Conservation (phyloP, 1,140 invertebrate genomes). For the Uloborus diversus region DNA sequence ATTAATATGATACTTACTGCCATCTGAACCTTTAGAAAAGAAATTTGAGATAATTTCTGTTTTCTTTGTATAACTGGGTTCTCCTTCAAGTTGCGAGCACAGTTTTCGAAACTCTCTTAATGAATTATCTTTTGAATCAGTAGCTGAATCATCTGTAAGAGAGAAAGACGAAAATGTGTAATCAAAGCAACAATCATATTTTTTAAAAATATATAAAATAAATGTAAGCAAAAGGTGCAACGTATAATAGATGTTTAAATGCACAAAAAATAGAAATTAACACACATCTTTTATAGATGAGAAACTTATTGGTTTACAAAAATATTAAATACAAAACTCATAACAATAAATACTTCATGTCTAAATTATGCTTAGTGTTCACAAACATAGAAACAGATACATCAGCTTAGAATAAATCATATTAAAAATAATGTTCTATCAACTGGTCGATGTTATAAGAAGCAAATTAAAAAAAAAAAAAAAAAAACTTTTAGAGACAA, state of each 20-base stretch:
- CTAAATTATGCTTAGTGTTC: no score
- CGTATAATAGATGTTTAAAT: background rate
- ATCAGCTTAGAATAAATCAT: no score
- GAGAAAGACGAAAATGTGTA: no score
- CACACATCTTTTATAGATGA: background rate
- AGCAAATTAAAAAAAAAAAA: no score
- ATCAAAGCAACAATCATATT: background rate
- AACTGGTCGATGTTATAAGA: no score
- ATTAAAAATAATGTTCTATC: no score
- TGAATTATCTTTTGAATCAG: conserved; percentile 71
- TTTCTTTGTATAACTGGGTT: conserved; percentile 83
- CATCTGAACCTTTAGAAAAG: conserved; percentile 74
- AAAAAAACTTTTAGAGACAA: no score
- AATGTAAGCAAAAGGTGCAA: no score
- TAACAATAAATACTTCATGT: no score
- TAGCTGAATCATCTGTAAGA: background rate
- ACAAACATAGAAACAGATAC: no score
- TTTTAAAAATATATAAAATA: background rate
- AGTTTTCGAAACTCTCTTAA: conserved; percentile 82
- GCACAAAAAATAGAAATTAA: background rate
- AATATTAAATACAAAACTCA: no score
- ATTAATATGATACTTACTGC: conserved; percentile 64
- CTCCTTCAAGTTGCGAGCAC: conserved; percentile 76
- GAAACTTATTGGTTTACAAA: no score
- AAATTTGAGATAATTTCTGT: conserved; percentile 78